Evolutionary conservation across 2,797 vertebrate species (phyloP).

Genomic region (Luscinia megarhynchos): DNA sequence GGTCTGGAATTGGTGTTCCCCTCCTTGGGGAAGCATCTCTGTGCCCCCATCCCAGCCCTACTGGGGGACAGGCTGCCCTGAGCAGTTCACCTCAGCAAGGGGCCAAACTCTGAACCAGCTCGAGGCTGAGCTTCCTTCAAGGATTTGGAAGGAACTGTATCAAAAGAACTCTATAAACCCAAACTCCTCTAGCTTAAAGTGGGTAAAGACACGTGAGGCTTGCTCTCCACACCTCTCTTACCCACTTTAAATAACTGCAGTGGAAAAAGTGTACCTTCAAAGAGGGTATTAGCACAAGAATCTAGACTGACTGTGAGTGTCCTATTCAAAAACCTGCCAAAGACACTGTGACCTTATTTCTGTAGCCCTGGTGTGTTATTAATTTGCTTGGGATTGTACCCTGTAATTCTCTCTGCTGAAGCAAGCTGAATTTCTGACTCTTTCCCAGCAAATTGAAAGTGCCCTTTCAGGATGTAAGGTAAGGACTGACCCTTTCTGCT

Average conservation of each 20-base stretch:
- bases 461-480: slow-evolving; percentile 10
- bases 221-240: background rate
- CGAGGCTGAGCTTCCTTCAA: background rate
- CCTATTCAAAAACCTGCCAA: slow-evolving; percentile 13
- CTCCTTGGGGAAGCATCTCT: background rate
- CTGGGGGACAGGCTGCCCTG: background rate
- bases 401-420: slow-evolving; percentile 65
- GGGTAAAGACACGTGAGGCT: background rate
- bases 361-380: slow-evolving; percentile 28
- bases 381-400: slow-evolving; percentile 59
- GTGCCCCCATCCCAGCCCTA: rapidly evolving
- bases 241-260: background rate
- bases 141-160: background rate
- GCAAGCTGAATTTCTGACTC: slow-evolving; percentile 55
- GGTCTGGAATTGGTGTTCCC: background rate
- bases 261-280: slow-evolving; percentile 14
- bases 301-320: background rate
- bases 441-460: slow-evolving; percentile 46
- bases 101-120: background rate
- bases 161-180: background rate
- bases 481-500: background rate
- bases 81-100: background rate
- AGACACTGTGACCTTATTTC: slow-evolving; percentile 60
- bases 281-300: slow-evolving; percentile 3
- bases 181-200: background rate